A percentile compares a stretch with the other conserved stretches of the same genome.
Conservation (phyloP, 2,113 vertebrate genomes). For the Sturnus vulgaris region DNA sequence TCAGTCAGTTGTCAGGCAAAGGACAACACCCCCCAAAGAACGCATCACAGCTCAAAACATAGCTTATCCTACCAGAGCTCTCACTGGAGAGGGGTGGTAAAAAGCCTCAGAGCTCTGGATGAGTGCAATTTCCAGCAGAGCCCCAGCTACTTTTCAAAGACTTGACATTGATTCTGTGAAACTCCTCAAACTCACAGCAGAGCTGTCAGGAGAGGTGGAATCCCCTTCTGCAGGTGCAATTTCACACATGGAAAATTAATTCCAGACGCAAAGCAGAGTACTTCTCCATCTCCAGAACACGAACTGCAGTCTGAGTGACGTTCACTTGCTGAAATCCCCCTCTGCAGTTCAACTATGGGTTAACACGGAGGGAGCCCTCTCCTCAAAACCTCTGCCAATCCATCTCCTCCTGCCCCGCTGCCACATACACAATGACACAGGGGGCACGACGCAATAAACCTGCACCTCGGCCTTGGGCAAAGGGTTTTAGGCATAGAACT, state of each 20-base stretch:
- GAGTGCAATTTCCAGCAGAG: neutral
- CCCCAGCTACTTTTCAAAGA: neutral
- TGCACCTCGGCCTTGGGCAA: neutral
- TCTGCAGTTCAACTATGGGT: neutral
- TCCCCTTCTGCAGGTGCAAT: conserved; percentile 28
- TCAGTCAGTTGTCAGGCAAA: neutral
- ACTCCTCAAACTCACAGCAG: neutral
- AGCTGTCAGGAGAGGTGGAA: neutral
- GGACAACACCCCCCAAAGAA: neutral
- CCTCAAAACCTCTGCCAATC: neutral
- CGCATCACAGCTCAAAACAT: neutral
- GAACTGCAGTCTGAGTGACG: neutral
- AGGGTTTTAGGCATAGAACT: neutral
- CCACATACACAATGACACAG: fast-evolving
- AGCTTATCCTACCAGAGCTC: neutral
- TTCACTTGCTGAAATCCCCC: neutral
- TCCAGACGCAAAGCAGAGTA: neutral
- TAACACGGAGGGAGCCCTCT: neutral
- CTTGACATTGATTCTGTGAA: neutral
- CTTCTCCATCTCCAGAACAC: neutral
- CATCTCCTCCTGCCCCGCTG: neutral
- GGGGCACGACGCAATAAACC: neutral
- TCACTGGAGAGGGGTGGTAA: neutral
- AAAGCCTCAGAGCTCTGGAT: neutral
- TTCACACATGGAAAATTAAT: conserved; percentile 7